Conservation (phyloP, 2,888 invertebrate genomes). For the Caenorhabditis japonica region DNA sequence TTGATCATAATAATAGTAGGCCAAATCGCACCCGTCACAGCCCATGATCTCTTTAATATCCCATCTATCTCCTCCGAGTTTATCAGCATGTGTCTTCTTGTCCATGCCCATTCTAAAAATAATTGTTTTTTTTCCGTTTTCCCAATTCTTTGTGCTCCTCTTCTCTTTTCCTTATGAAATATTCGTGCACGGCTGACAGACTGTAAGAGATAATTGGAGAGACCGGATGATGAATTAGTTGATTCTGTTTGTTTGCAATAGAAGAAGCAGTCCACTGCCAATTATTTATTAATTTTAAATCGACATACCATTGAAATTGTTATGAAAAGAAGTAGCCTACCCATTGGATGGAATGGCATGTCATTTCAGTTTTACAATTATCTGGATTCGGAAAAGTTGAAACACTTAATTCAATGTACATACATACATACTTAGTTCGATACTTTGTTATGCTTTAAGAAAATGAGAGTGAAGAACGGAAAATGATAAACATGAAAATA, state of each 20-base stretch:
- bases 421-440: too few species aligned
- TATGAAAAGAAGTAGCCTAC: background rate
- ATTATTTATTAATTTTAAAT: too few species aligned
- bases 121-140: conserved; percentile 38
- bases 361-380: conserved; percentile 2
- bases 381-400: too few species aligned
- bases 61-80: conserved; percentile 46
- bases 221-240: conserved; percentile 40
- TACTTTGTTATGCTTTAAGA: too few species aligned
- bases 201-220: conserved; percentile 48
- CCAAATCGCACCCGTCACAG: conserved; percentile 49
- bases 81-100: conserved; percentile 44
- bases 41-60: conserved; percentile 52
- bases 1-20: conserved; percentile 47
- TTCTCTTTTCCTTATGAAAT: conserved; percentile 34
- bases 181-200: conserved; percentile 45
- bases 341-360: background rate
- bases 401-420: background rate
- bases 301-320: too few species aligned
- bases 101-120: conserved; percentile 35
- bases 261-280: too few species aligned
- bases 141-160: conserved; percentile 25
- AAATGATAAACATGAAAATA: too few species aligned
- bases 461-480: too few species aligned
- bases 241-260: conserved; percentile 22